phyloP scores from a whole-genome alignment of 1,140 invertebrate genomes.

The Saccostrea echinata region DNA sequence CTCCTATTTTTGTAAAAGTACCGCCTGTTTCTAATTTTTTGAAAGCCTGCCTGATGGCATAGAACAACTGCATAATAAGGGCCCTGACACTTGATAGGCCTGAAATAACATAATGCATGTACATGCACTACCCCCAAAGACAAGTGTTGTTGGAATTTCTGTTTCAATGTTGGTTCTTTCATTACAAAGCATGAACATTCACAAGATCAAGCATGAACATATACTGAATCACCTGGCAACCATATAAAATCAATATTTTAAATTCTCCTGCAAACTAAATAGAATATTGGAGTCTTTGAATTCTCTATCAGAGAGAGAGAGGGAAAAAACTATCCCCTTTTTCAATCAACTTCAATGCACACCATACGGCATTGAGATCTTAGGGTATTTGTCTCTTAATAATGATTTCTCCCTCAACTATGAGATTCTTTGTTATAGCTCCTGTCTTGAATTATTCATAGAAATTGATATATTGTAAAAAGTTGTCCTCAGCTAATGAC shows the following conservation, averaged over 20 bases:
- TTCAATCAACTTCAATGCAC: slow-evolving; percentile 9
- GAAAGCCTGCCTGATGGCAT: too few species aligned
- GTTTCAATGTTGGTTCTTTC: not conserved
- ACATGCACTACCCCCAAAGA: too few species aligned
- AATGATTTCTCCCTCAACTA: slow-evolving; percentile 21
- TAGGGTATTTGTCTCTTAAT: not conserved
- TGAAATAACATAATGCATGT: too few species aligned
- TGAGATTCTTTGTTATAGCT: not conserved
- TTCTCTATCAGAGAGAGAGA: not conserved
- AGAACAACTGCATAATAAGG: too few species aligned
- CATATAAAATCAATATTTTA: slow-evolving; percentile 33
- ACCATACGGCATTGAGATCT: not conserved
- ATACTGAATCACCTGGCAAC: slow-evolving; percentile 25
- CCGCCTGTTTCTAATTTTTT: too few species aligned
- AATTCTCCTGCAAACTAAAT: slow-evolving; percentile 16
- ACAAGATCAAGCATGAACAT: not conserved
- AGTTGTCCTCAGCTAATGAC: slow-evolving; percentile 33
- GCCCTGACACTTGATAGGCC: too few species aligned
- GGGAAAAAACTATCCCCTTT: not conserved
- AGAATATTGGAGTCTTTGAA: slow-evolving; percentile 16
- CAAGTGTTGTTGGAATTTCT: too few species aligned
- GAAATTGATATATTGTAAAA: slow-evolving; percentile 38
- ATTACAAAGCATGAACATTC: not conserved
- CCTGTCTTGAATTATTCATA: slow-evolving; percentile 33
- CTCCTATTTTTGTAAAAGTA: too few species aligned